These are phyloP conservation scores for Lordiphosa mommai DNA, from an alignment of 1,140 invertebrate species.

Conservation along the genomic window DNA sequence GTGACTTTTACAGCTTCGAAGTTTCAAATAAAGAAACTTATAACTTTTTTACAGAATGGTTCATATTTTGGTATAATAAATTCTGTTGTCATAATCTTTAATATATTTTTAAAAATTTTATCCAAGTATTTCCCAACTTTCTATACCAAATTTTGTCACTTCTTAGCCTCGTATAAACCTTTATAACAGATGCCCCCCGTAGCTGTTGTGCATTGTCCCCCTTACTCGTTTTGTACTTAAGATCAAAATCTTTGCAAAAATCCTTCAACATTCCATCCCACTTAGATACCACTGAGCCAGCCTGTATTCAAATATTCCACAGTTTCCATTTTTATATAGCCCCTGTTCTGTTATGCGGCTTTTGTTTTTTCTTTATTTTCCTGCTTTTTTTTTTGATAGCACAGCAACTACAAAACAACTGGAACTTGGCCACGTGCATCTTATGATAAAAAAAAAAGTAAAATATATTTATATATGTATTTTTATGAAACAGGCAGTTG, in stretches of 20 bases:
- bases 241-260: constrained; percentile 16
- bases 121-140: too few species aligned
- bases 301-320: constrained; percentile 52
- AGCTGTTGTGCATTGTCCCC: background rate
- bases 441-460: constrained; percentile 72
- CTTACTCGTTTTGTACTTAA: constrained; percentile 31
- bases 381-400: constrained; percentile 11
- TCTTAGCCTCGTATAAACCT: background rate
- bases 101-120: too few species aligned
- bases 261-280: constrained; percentile 48
- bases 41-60: too few species aligned
- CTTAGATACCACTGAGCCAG: constrained; percentile 53
- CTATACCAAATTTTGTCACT: too few species aligned
- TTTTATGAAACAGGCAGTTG: constrained; percentile 61
- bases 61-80: too few species aligned
- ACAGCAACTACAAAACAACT: constrained; percentile 31
- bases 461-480: constrained; percentile 62
- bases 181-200: background rate
- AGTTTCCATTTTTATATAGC: constrained; percentile 25
- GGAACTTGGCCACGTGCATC: constrained; percentile 55
- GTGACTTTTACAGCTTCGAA: too few species aligned
- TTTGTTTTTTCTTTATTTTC: constrained; percentile 41
- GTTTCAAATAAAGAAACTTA: too few species aligned
- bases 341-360: constrained; percentile 44
- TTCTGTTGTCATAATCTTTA: too few species aligned